Base-by-base conservation (phyloP, 2,113 vertebrate genomes). In the Thamnophis sirtalis region DNA sequence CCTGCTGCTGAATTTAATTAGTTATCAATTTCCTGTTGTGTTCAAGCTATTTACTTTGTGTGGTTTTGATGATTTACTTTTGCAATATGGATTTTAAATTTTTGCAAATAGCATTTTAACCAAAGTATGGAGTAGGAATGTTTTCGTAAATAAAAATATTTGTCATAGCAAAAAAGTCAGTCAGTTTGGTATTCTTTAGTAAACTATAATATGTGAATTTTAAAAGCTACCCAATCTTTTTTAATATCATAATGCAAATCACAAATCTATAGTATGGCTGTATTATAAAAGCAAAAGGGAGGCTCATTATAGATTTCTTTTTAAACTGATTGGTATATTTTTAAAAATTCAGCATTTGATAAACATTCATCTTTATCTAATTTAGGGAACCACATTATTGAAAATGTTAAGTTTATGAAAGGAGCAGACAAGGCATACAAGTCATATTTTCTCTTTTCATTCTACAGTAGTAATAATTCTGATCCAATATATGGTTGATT, bases 11-110 rank as follows among this genome's bases (percentile, higher is more conserved):
- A 21, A 26, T 84, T 13, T 54, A 90, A 84, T 84, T 84, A 43
- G 51, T 90, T 84, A 38, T 54, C 68, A 54, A 22, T 90, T 84
- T 90, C 89, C 89, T 84, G 68, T 90, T 90, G 68, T 90, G n/a
- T 84, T 90, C 89, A 54, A 80, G 9, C 60, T 89, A 50, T 51
- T 89, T 73, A 89, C 88, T 73, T 80, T 24, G 21, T 84, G 68
- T 90, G 68, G 89, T 84, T 90, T 90, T 38, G 51, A 54, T 80
- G 73, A 84, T 89, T 90, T 90, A 54, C 68, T 90, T 90, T 80
- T 54, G 10, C 22, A 55, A 33, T 80, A 84, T 17, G 50, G n/a
- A 90, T 43, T 54, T 53, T 51, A 68, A n/a, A 68, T 50, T 89
- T 28, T 51, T 84, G 33, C 80, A 55, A 84, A 33, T 33, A 90